Evolutionary conservation across 2,113 vertebrate species (phyloP), one percentile per base, ranked within the genome.

Genomic region (Saiga tatarica): DNA sequence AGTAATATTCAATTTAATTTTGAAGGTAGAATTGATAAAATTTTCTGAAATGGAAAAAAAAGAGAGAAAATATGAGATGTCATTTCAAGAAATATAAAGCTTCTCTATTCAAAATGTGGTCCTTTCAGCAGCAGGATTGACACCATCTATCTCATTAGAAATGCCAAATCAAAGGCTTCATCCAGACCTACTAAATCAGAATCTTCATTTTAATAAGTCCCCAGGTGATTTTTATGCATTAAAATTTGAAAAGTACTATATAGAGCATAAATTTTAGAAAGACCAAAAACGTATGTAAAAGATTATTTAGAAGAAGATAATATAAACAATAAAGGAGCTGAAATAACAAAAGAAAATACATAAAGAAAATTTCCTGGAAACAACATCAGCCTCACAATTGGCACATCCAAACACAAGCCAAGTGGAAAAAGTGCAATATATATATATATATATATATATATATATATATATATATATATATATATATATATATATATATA

Each of bases 311-410:
- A 71, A 94, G 33, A 64, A 89, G 50, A 87, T 9, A 62, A 64
- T 57, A 92, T 81, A 97, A 82, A 95, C 19, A 98, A 92, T 39
- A 21, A 92, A 81, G 3, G 21, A 96, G 26, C 50, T 88, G 33
- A 97, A 98, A 95, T 96, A 97, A 55, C 28, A 55, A 95, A 96
- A 96, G 88, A 96, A 93, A 95, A 91, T 53, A 91, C 5, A 62
- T 83, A 53, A 91, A 87, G 11, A 95, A 88, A 89, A 11, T 76
- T 87, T 94, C 36, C 76, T 45, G 11, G 28, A 74, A 96, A 84
- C 55, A 64, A 8, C 52, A 39, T 36, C 17, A 84, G 83, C 19
- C 3, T 39, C 79, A 42, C 15, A 42, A 45, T 5, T 60, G 53
- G 21, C 39, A 89, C 81, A 85, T 0, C 19, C 8, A 16, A 79